Evolutionary conservation across 2,113 vertebrate species (phyloP), one percentile per base, ranked within the genome.

Genomic region (Pleuronectes platessa): DNA sequence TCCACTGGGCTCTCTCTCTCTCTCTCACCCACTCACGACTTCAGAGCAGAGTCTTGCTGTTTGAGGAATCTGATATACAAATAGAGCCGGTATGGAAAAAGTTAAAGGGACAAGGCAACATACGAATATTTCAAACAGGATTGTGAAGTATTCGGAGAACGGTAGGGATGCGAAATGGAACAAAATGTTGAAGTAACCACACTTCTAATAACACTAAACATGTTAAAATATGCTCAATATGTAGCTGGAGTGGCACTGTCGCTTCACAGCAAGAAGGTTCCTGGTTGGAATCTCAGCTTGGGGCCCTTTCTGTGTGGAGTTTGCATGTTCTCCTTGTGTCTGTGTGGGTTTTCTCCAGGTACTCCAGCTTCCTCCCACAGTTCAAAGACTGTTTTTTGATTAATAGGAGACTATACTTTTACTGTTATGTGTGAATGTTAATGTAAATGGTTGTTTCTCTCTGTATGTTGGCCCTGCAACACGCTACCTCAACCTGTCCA

Each of bases 1-100:
- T 54, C 61, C 66, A 56, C 78, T 69, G 31, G 4, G 14, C 59
- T 26, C 71, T 42, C 26, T 51, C 53, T 45, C 23, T 0, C 71
- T 73, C 70, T 0, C 71, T 73, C 70, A 37, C 47, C 51, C 68
- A 40, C 61, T 51, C 13, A 23, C 11, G 9, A 37, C 23, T 56
- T 60, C 14, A 31, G 27, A 64, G 51, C 20, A 45, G 6, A 58
- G 35, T 58, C 54, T 56, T 51, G 75, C 64, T 77, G 69, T 61
- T 54, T 53, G 45, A 53, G 69, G 42, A 73, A 78, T 72, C 68
- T 40, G 37, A 65, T 51, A 66, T 61, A 71, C 47, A 66, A 55
- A 69, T 51, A 74, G 21, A 60, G 63, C 17, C 58, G 18, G 47
- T 61, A 17, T 69, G 58, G 74, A 63, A 56, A 35, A 64, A 21